These are phyloP conservation scores for Chrysina gloriosa DNA, from an alignment of 2,888 invertebrate genomes.

Conservation along the genomic window DNA sequence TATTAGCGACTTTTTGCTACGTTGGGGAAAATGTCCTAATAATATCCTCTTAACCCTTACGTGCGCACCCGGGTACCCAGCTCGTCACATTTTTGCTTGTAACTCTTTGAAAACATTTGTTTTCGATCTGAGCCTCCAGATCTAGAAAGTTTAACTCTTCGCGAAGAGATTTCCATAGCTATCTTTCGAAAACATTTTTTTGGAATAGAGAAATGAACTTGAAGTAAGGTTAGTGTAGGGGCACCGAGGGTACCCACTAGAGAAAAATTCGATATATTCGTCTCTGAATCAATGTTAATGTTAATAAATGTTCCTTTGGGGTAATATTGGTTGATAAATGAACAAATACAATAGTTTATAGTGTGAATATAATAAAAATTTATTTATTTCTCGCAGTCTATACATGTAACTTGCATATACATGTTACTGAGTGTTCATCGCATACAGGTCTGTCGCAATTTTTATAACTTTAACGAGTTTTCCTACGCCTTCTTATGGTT, in stretches of 20 bases:
- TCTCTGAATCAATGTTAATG: neutral
- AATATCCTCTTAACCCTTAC: conserved; percentile 11
- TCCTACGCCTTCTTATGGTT: no score
- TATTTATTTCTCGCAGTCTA: neutral
- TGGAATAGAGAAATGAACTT: conserved; percentile 5
- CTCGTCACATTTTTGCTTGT: conserved; percentile 4
- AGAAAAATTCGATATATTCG: conserved; percentile 6
- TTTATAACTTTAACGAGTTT: neutral
- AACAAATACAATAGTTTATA: neutral
- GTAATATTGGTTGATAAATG: neutral
- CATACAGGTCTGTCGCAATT: neutral
- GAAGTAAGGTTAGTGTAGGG: conserved; percentile 20
- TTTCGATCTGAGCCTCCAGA: neutral
- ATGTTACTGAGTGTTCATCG: neutral
- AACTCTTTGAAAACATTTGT: neutral
- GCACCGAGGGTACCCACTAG: conserved; percentile 5
- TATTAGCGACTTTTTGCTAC: no score
- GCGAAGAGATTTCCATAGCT: conserved; percentile 2
- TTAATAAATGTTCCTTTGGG: neutral
- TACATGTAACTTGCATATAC: neutral
- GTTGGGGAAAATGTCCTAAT: no score
- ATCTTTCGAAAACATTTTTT: neutral
- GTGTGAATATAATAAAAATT: neutral
- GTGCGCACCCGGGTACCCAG: conserved; percentile 4
- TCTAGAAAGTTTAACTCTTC: conserved; percentile 1